phyloP scores from a whole-genome alignment of 2,888 invertebrate species.

The Agrilus cyanescens region DNA sequence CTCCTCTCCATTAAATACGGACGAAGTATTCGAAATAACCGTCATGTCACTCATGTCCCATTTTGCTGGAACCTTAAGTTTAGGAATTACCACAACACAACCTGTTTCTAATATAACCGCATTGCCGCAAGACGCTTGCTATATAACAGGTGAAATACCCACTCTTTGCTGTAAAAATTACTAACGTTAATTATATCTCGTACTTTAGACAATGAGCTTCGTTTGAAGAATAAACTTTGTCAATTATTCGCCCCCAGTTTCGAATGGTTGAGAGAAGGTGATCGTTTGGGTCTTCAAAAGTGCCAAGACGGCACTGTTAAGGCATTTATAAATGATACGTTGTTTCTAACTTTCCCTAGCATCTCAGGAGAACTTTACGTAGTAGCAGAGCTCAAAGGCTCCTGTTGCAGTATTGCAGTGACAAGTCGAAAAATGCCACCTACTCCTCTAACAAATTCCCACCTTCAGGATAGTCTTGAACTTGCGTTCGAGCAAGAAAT shows the following conservation, averaged over 20 bases:
- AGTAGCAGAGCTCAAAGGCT: constrained; percentile 71
- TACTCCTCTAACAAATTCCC: constrained; percentile 38
- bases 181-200: not conserved
- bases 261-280: constrained; percentile 71
- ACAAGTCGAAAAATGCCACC: constrained; percentile 48
- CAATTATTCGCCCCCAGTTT: constrained; percentile 60
- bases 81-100: constrained; percentile 62
- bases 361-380: constrained; percentile 55
- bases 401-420: constrained; percentile 64
- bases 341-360: constrained; percentile 32
- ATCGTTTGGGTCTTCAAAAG: constrained; percentile 63
- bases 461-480: constrained; percentile 49
- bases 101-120: constrained; percentile 47
- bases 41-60: constrained; percentile 49
- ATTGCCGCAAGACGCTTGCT: constrained; percentile 59
- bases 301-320: constrained; percentile 57
- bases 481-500: constrained; percentile 40
- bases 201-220: constrained; percentile 51
- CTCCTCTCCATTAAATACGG: constrained; percentile 55
- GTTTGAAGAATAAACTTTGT: constrained; percentile 51
- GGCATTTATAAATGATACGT: constrained; percentile 69
- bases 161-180: not conserved
- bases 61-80: constrained; percentile 61
- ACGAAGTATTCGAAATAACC: constrained; percentile 71
- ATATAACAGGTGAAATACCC: constrained; percentile 43